A percentile compares a stretch with the other conserved stretches of the same genome.
These are phyloP conservation scores for Diaperis boleti DNA, from an alignment of 2,888 invertebrate genomes.

Conservation along the genomic window DNA sequence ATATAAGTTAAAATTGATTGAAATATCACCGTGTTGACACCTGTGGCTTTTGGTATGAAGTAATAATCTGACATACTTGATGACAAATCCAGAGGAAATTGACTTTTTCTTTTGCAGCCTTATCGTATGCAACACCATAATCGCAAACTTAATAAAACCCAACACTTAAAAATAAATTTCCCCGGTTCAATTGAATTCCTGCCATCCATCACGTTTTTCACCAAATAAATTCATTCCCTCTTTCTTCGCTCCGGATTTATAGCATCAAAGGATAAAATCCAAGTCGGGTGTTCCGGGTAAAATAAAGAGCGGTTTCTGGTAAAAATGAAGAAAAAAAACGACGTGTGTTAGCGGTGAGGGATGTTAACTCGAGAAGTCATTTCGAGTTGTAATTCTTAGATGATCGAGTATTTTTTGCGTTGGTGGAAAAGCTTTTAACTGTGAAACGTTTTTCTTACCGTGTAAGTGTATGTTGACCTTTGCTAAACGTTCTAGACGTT, in stretches of 20 bases:
- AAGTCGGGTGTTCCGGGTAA: background rate
- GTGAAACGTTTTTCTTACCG: slow-evolving; percentile 71
- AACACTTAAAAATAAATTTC: background rate
- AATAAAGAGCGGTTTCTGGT: background rate
- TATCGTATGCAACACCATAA: too few relatives aligned
- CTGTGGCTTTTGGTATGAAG: too few relatives aligned
- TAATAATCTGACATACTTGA: too few relatives aligned
- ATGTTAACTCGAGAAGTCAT: slow-evolving; percentile 22
- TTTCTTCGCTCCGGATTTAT: background rate
- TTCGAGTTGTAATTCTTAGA: slow-evolving; percentile 9
- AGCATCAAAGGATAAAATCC: background rate
- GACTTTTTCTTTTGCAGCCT: background rate
- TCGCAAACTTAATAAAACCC: too few relatives aligned
- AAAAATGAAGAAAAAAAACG: slow-evolving; percentile 17
- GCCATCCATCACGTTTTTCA: background rate
- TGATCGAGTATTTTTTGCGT: slow-evolving; percentile 20
- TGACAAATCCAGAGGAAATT: background rate
- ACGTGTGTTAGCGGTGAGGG: background rate
- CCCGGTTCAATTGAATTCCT: background rate
- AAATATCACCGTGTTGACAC: too few relatives aligned
- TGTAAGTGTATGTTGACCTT: slow-evolving; percentile 87
- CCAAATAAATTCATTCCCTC: background rate
- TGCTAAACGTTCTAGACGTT: slow-evolving; percentile 80
- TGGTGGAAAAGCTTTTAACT: slow-evolving; percentile 23
- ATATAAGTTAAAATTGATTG: too few relatives aligned